Base-by-base conservation (phyloP, 1,140 invertebrate genomes). In the Meloidogyne floridensis region DNA sequence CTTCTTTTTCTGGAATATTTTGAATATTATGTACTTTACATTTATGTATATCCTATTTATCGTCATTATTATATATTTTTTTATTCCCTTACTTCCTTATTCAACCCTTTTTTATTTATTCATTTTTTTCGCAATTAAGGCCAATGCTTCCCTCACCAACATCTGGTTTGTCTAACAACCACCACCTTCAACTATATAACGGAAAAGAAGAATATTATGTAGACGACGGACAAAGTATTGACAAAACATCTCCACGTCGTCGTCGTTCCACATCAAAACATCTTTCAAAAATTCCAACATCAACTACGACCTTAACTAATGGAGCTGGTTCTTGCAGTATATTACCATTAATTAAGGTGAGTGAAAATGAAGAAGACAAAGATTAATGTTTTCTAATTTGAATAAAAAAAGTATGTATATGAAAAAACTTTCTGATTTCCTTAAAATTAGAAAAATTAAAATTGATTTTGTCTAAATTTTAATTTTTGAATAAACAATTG, bases 161-260 rank as follows among this genome's bases (percentile, higher is more conserved):
- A 56, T 65, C 72, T 72, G 20, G 42, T 15, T 72, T n/a, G n/a
- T n/a, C 15, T 18, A 47, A 74, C 43, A 15, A 47, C 72, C 13
- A 32, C 32, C 32, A 47, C 20, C 77, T 13, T 13, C 65, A 47
- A 51, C 77, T 15, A 13, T 13, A 65, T 65, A n/a, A 65, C 2
- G 59, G 59, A 8, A 65, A n/a, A n/a, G 59, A 65, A 8, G 59
- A n/a, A 3, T 65, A n/a, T 65, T 65, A 65, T 13, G 18, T 10
- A 9, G 20, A 72, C 20, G 20, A 79, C 47, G 77, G 77, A 43
- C 77, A 79, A 47, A 69, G 56, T 20, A 79, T 79, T 79, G 77
- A 79, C 65, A 79, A 79, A 71, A 71, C 77, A 53, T 79, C 77
- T 8, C 77, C 77, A 71, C 77, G 77, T 32, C 18, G 77, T 32